phyloP scores from a whole-genome alignment of 2,113 vertebrate species.

The Bubalus kerabau region DNA sequence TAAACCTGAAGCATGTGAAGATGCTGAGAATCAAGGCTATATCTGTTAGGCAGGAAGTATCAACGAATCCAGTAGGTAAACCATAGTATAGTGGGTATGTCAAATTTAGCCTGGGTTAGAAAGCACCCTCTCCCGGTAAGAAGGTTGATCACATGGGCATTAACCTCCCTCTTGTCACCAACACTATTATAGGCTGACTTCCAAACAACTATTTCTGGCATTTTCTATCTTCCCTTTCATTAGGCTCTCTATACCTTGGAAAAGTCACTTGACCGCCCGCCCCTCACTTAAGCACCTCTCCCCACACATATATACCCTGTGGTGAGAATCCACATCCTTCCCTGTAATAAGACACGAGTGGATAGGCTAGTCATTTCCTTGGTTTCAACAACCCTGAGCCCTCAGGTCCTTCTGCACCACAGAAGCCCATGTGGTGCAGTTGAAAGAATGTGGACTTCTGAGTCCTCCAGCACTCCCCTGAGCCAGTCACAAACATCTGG shows the following conservation, averaged over 20 bases:
- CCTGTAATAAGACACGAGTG: background rate
- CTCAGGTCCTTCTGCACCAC: background rate
- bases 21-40: background rate
- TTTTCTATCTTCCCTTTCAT: background rate
- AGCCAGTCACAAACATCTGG: background rate
- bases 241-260: background rate
- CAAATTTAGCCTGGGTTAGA: background rate
- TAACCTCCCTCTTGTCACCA: background rate
- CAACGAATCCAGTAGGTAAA: background rate
- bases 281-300: background rate
- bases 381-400: background rate
- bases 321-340: background rate
- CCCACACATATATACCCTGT: background rate
- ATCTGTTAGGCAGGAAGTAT: background rate
- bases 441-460: background rate
- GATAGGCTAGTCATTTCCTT: background rate
- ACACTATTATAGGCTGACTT: background rate
- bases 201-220: background rate
- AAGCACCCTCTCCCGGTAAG: background rate
- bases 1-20: background rate
- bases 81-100: accelerated
- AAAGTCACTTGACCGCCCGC: background rate
- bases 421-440: background rate
- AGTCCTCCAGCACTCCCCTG: background rate
- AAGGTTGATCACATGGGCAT: background rate